Base-by-base conservation (phyloP, 2,888 invertebrate genomes). In the Phymatocera aterrima region DNA sequence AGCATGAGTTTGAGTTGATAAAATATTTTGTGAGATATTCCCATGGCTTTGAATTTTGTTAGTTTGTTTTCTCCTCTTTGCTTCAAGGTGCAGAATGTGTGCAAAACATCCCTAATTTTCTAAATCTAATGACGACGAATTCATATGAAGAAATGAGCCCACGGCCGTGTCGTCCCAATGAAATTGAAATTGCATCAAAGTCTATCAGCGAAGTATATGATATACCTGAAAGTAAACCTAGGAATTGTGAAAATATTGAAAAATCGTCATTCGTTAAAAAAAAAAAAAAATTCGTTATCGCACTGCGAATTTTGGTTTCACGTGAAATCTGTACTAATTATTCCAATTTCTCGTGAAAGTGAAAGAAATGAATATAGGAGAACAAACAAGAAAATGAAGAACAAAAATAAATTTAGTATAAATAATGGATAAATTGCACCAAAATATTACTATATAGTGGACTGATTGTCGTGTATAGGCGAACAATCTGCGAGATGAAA, bases 401-500 rank as follows among this genome's bases (percentile, higher is more conserved):
- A 68, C 15, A 15, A 68, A 43, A 48, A 34, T 51, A 51, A 51
- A 72, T 34, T 72, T 48, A 70, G n/a, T 70, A 70, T 31, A 10
- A 18, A 34, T n/a, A 48, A 48, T 34, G 43, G n/a, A 51, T 48
- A 48, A 72, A 72, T 40, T 60, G 54, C 28, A 75, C 57, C 75
- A 60, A 75, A 57, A 21, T 18, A 75, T 40, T 51, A 57, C 57
- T 75, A 57, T 15, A 57, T 12, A 54, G n/a, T 37, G 37, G 37
- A 6, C 40, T 21, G 74, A 74, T 57, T 34, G 48, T 72, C 72
- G 51, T 40, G 60, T 24, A 57, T 75, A 75, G 57, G 57, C 75
- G 57, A 75, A 75, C 37, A 31, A 72, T 72, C 72, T 75, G 24
- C 75, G 60, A 75, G 18, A 57, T 21, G 28, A 57, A 75, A 75